Conservation (phyloP, 2,888 invertebrate species). For the Oxystoma pomonae region DNA sequence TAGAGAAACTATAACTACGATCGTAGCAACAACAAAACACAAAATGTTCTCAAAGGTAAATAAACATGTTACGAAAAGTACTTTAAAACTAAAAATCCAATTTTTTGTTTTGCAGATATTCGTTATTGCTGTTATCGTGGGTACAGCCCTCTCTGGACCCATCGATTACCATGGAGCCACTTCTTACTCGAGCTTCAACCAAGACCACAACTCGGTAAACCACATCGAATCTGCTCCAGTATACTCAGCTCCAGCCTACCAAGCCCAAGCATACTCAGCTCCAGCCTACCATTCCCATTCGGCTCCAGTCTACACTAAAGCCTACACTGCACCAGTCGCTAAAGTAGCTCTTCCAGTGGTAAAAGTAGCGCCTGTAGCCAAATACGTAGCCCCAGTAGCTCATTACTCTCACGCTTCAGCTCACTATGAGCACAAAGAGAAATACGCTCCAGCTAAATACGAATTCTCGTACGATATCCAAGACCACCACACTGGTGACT, state of each 20-base stretch:
- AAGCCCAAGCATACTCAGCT: neutral
- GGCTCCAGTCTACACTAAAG: slow-evolving; percentile 10
- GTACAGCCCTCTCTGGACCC: slow-evolving; percentile 23
- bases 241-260: neutral
- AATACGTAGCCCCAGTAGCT: slow-evolving; percentile 20
- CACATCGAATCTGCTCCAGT: slow-evolving; percentile 23
- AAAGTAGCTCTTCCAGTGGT: slow-evolving; percentile 13
- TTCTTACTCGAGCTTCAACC: slow-evolving; percentile 28
- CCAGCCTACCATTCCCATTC: slow-evolving; percentile 14
- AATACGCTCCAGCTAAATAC: slow-evolving; percentile 51
- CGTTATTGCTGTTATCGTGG: slow-evolving; percentile 21
- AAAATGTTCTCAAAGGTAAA: neutral
- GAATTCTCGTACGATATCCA: slow-evolving; percentile 45
- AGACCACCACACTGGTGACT: slow-evolving; percentile 51
- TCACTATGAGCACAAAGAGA: slow-evolving; percentile 15
- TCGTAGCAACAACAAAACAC: neutral
- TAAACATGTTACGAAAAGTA: neutral
- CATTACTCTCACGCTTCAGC: slow-evolving; percentile 9
- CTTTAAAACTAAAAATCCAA: neutral
- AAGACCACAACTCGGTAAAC: slow-evolving; percentile 28
- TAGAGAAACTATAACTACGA: too few species aligned
- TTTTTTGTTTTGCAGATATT: slow-evolving; percentile 22
- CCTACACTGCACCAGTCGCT: slow-evolving; percentile 15
- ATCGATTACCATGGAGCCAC: slow-evolving; percentile 26
- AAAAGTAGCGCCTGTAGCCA: slow-evolving; percentile 11